phyloP scores from a whole-genome alignment of 92 coral and sea anemone species.

The Phenganax stokvisi region DNA sequence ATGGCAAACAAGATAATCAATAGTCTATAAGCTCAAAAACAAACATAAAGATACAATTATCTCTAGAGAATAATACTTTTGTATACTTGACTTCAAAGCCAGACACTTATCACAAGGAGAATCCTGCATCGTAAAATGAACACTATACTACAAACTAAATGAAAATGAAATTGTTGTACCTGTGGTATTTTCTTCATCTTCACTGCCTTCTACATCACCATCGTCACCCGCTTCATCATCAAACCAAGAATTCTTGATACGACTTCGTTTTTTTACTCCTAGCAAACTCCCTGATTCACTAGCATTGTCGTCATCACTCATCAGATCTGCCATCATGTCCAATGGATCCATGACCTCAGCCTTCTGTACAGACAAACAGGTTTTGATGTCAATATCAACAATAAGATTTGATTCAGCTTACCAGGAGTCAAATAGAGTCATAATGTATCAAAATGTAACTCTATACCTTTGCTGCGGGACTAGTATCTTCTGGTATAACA shows the following conservation, averaged over 20 bases:
- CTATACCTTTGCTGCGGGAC: conserved; percentile 18
- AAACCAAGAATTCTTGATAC: conserved; percentile 74
- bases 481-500: conserved; percentile 58
- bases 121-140: too few species aligned
- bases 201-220: conserved; percentile 61
- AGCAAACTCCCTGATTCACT: conserved; percentile 84
- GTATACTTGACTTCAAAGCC: too few species aligned
- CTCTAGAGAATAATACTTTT: too few species aligned
- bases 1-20: too few species aligned
- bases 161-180: conserved; percentile 43
- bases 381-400: too few species aligned
- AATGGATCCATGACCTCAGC: conserved; percentile 33
- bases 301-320: conserved; percentile 53
- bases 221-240: conserved; percentile 97
- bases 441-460: not conserved
- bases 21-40: too few species aligned
- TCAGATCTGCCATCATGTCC: conserved; percentile 49
- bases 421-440: not conserved
- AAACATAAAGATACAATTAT: not conserved
- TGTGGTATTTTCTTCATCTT: conserved; percentile 84
- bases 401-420: not conserved
- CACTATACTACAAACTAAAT: too few species aligned
- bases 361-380: conserved; percentile 31
- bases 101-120: too few species aligned
- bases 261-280: conserved; percentile 63